These are phyloP conservation scores for Mystacornis crossleyi DNA, from an alignment of 2,113 vertebrate species.

Conservation along the genomic window DNA sequence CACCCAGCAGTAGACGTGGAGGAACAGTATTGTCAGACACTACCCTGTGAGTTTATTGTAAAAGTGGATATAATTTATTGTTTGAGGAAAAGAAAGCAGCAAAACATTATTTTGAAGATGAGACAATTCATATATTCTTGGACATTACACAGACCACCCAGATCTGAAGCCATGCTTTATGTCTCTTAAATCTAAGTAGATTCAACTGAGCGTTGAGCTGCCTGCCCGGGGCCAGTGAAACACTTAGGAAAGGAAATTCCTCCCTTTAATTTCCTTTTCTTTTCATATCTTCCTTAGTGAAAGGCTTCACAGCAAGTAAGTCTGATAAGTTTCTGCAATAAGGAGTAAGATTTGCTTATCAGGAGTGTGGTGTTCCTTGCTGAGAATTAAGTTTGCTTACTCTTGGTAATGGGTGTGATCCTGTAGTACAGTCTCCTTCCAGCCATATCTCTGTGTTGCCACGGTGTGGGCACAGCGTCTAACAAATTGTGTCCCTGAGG, in stretches of 20 bases:
- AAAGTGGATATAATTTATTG: slow-evolving; percentile 55
- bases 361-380: neutral
- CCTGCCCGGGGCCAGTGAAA: neutral
- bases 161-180: slow-evolving; percentile 46
- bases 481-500: no score
- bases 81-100: slow-evolving; percentile 56
- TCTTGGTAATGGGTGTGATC: neutral
- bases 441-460: neutral
- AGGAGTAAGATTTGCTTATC: neutral
- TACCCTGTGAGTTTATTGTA: neutral
- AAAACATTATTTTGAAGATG: slow-evolving; percentile 56
- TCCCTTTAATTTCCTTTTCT: neutral
- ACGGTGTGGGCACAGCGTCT: neutral
- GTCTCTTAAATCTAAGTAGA: slow-evolving; percentile 45
- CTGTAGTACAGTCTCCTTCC: neutral
- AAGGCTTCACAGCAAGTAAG: neutral
- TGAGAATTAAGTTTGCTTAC: neutral
- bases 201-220: slow-evolving; percentile 1
- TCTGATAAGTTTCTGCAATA: neutral
- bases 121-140: slow-evolving; percentile 65
- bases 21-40: neutral
- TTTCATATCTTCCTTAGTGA: neutral
- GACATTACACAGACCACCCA: slow-evolving; percentile 67
- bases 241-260: neutral
- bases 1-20: neutral